Evolutionary conservation across 1,140 invertebrate genomes (phyloP).

Genomic region (Nomia melanderi): DNA sequence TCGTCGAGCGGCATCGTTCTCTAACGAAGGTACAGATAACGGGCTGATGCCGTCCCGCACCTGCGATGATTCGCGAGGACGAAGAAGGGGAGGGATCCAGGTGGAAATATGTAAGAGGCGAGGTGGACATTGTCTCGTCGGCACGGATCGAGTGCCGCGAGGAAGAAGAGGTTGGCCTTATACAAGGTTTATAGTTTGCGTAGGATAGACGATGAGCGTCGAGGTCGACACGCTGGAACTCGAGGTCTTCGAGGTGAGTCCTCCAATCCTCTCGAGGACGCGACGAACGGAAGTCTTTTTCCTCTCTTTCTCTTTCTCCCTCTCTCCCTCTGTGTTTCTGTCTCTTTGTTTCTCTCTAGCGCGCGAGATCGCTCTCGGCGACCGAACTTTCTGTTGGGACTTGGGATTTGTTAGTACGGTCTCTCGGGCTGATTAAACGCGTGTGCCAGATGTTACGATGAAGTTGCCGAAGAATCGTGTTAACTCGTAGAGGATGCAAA

Average conservation of each 20-base stretch:
- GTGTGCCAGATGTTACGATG: too few species aligned
- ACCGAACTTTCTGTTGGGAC: too few species aligned
- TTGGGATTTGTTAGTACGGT: too few species aligned
- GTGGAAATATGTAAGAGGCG: slow-evolving; percentile 71
- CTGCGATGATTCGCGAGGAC: slow-evolving; percentile 70
- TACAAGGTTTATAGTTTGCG: slow-evolving; percentile 72
- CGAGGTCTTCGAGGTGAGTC: slow-evolving; percentile 80
- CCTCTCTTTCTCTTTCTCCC: too few species aligned
- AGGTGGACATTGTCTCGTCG: slow-evolving; percentile 69
- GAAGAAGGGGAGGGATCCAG: slow-evolving; percentile 57
- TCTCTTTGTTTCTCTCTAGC: too few species aligned
- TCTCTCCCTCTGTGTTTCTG: too few species aligned
- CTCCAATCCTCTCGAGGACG: slow-evolving; percentile 54
- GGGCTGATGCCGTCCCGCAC: slow-evolving; percentile 59
- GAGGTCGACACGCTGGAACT: slow-evolving; percentile 78
- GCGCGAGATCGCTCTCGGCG: too few species aligned
- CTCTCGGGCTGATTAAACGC: too few species aligned
- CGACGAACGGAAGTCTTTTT: slow-evolving; percentile 56
- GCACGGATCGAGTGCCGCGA: slow-evolving; percentile 70
- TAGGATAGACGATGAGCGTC: slow-evolving; percentile 76
- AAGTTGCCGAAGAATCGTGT: too few species aligned
- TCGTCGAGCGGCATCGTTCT: slow-evolving; percentile 19
- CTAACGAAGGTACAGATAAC: slow-evolving; percentile 49
- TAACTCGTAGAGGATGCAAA: too few species aligned
- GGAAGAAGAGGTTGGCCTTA: slow-evolving; percentile 71